Evolutionary conservation across 2,113 vertebrate genomes (phyloP).

Genomic region (Forbesichthys agassizii): DNA sequence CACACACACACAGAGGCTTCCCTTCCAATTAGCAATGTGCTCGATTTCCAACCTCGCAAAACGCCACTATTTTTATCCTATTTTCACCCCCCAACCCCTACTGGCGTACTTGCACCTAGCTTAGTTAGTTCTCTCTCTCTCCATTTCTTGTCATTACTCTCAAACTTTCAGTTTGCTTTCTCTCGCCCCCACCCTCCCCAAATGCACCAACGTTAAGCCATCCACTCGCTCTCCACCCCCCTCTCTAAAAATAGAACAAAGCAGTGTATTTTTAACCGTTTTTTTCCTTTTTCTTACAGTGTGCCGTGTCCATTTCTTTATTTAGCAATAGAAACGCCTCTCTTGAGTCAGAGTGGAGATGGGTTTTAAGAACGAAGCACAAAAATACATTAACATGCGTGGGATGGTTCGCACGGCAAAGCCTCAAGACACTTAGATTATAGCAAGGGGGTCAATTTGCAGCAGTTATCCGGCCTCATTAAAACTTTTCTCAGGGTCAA

Average conservation of each 20-base stretch:
- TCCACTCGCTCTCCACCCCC: background rate
- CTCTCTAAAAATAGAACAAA: constrained; percentile 16
- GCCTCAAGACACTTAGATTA: too few relatives aligned
- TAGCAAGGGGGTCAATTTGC: too few relatives aligned
- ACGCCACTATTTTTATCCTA: background rate
- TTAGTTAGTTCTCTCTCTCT: background rate
- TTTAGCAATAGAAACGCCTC: constrained; percentile 17
- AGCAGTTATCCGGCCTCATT: too few relatives aligned
- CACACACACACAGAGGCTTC: constrained; percentile 16
- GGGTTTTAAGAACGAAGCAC: too few relatives aligned
- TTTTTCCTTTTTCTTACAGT: background rate
- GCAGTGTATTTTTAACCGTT: background rate
- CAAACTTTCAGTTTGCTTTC: background rate
- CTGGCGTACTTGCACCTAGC: background rate
- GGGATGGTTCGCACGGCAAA: too few relatives aligned
- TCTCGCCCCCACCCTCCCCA: background rate
- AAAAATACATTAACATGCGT: too few relatives aligned
- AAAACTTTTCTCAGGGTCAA: too few relatives aligned
- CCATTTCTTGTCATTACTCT: background rate
- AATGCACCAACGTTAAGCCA: background rate
- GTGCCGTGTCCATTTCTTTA: constrained; percentile 14
- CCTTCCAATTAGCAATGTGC: constrained; percentile 40
- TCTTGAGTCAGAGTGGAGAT: background rate
- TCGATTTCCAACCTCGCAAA: background rate
- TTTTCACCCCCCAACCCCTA: too few relatives aligned